Conservation (phyloP, 2,113 vertebrate genomes). For the Nestor notabilis region DNA sequence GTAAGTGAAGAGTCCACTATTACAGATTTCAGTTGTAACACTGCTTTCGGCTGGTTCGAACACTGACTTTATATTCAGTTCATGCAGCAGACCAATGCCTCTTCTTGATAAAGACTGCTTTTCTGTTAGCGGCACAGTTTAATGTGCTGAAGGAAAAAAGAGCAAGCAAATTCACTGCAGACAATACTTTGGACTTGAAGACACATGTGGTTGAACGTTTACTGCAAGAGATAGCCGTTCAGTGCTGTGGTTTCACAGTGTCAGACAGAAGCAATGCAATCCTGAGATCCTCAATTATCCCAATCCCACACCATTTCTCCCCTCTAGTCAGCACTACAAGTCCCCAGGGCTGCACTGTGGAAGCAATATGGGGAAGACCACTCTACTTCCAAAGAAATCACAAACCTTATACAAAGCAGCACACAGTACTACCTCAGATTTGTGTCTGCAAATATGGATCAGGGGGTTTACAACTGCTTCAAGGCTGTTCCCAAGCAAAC, state of each 20-base stretch:
- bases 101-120: not conserved
- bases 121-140: not conserved
- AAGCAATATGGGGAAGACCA: not conserved
- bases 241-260: not conserved
- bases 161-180: not conserved
- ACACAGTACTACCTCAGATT: rapidly evolving
- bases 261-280: not conserved
- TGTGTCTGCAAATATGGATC: rapidly evolving
- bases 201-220: not conserved
- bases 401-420: not conserved
- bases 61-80: not conserved
- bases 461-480: not conserved
- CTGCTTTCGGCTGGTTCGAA: not conserved
- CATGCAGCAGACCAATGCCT: not conserved
- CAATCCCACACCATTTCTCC: not conserved
- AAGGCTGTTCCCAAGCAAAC: not conserved
- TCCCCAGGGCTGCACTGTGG: not conserved
- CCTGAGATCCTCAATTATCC: not conserved
- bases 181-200: not conserved
- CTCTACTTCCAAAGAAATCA: not conserved
- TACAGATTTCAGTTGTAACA: not conserved
- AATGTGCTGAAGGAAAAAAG: not conserved
- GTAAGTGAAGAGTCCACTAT: not conserved
- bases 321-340: not conserved
- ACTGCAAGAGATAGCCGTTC: not conserved